Base-by-base conservation (phyloP, 2,113 vertebrate genomes). In the Aspidoscelis tigris region DNA sequence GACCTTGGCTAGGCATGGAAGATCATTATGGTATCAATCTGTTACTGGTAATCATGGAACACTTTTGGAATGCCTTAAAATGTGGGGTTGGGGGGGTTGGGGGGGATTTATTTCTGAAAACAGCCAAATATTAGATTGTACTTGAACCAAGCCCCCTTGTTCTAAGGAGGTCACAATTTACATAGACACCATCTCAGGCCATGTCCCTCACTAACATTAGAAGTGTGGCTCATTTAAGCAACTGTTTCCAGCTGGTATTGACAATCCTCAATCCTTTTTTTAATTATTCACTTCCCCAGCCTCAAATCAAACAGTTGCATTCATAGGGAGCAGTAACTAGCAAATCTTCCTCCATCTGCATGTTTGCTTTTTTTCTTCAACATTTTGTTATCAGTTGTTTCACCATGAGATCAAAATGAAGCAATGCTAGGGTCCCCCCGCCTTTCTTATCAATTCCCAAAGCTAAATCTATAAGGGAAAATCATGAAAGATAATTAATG, bases 401-500 rank as follows among this genome's bases (percentile, higher is more conserved):
- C 18, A 47, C 16, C 8, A 80, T 16, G 7, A 26, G 68, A 21
- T 1, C 43, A 26, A 69, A 72, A 43, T 43, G 76, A 69, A 80
- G 24, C 58, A 61, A 61, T 12, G 58, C 5, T 50, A 9, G 47
- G 8, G 5, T 50, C 5, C 47, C 5, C 47, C 8, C 8, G 1
- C 47, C 12, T 2, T 68, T 26, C 24, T 44, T 47, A 43, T 41
- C 43, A 21, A 64, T 78, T 21, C 33, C 58, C 55, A 61, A 78
- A 12, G 7, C 39, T 79, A 47, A n/a, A 8, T 69, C 12, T 65
- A 47, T 26, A 68, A 86, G 72, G 0, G 7, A 66, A 72, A 89
- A 86, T 70, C 76, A 72, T 66, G 74, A 53, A 14, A 88, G 79
- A 91, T 0, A 78, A 89, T 85, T 90, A 89, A 83, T 58, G 43